A percentile compares a stretch with the other conserved stretches of the same genome.
These are phyloP conservation scores for Pseudorectes ferrugineus DNA, from an alignment of 2,113 vertebrate species.

Conservation along the genomic window DNA sequence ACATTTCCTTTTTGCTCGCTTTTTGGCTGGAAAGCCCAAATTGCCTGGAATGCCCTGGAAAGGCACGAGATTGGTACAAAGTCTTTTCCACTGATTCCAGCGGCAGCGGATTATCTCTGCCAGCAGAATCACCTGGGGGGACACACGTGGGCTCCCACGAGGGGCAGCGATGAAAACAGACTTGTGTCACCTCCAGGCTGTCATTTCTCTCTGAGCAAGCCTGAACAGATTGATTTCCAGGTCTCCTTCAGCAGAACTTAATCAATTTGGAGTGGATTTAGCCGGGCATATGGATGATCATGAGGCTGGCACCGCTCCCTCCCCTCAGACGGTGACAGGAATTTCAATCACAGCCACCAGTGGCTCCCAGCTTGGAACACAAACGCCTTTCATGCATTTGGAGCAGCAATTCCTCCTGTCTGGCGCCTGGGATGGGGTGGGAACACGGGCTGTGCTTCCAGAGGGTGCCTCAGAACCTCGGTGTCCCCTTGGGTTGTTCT, in stretches of 20 bases:
- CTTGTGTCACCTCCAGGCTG: constrained; percentile 47
- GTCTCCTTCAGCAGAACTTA: constrained; percentile 42
- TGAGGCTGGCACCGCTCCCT: constrained; percentile 41
- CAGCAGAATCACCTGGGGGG: not conserved
- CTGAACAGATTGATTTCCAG: constrained; percentile 62
- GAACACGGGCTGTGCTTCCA: not conserved
- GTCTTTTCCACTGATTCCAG: not conserved
- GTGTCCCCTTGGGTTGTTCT: not conserved
- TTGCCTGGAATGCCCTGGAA: not conserved
- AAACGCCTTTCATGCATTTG: not conserved
- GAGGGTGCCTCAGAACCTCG: not conserved
- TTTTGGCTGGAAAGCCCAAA: not conserved
- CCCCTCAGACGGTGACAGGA: constrained; percentile 10
- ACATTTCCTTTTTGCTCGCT: not conserved
- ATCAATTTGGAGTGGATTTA: constrained; percentile 54
- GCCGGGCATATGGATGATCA: constrained; percentile 44
- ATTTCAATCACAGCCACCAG: constrained; percentile 35
- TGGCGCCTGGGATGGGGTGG: not conserved
- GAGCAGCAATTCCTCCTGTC: constrained; percentile 13
- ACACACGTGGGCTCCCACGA: not conserved
- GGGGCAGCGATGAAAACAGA: not conserved
- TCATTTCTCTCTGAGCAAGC: constrained; percentile 12
- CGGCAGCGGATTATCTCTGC: not conserved
- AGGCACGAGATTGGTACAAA: not conserved
- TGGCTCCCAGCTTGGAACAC: not conserved